Conservation (phyloP, 2,113 vertebrate species). For the Brevimyrus niger region DNA sequence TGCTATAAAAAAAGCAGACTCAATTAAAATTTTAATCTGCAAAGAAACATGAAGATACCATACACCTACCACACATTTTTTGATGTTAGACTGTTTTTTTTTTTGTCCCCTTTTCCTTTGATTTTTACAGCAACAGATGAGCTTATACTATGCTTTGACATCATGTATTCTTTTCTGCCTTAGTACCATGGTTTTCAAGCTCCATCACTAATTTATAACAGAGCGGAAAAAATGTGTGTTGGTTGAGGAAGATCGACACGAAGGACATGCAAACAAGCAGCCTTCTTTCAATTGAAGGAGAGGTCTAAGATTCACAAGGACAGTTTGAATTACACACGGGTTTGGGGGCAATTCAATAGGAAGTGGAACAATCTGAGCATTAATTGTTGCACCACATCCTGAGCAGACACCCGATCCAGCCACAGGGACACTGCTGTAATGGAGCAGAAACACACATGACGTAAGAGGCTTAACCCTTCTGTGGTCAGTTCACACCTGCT, state of each 20-base stretch:
- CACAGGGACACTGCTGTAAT: conserved; percentile 51
- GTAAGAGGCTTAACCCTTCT: conserved; percentile 37
- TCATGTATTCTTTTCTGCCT: not conserved
- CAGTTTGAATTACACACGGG: conserved; percentile 62
- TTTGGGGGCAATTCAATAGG: conserved; percentile 66
- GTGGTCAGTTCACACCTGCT: conserved; percentile 12
- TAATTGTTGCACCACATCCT: conserved; percentile 71
- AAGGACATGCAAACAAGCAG: not conserved
- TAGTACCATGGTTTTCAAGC: too few species aligned
- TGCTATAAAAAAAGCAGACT: not conserved
- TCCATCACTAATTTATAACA: not conserved
- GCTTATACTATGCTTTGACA: not conserved
- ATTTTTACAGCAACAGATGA: not conserved
- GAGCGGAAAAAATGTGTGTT: not conserved
- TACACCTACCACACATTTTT: not conserved
- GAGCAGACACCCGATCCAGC: conserved; percentile 64
- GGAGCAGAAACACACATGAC: conserved; percentile 50
- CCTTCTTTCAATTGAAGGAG: conserved; percentile 39
- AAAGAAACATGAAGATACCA: not conserved
- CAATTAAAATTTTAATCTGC: not conserved
- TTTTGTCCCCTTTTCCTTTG: not conserved
- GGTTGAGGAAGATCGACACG: not conserved
- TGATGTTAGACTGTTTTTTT: not conserved
- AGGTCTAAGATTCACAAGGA: conserved; percentile 51
- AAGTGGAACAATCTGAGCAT: conserved; percentile 71